These are phyloP conservation scores for Galbula dea DNA, from an alignment of 2,113 vertebrate species.

Conservation along the genomic window DNA sequence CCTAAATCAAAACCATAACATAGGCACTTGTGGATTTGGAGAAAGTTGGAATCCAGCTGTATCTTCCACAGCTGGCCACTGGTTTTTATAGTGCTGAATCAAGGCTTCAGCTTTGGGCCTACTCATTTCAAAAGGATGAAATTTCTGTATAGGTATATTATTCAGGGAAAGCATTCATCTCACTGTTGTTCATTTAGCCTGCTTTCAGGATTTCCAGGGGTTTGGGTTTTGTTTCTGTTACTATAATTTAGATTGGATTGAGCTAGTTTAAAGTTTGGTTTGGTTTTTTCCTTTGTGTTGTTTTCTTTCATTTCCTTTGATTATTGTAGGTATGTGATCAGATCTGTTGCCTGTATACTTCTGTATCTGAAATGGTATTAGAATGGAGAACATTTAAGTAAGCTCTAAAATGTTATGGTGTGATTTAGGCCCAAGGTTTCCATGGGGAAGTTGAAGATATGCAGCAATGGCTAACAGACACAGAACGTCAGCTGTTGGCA, in stretches of 20 bases:
- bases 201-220: neutral
- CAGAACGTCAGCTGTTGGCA: constrained; percentile 93
- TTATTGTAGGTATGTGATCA: neutral
- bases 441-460: constrained; percentile 97
- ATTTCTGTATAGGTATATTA: neutral
- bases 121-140: neutral
- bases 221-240: neutral
- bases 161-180: neutral
- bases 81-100: neutral
- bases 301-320: neutral
- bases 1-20: neutral
- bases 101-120: neutral
- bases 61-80: neutral
- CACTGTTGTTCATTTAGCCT: neutral
- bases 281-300: neutral
- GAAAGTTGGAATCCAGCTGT: neutral
- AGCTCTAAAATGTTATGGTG: constrained; percentile 32
- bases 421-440: constrained; percentile 96
- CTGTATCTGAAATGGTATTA: neutral
- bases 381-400: neutral
- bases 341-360: neutral
- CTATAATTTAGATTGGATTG: neutral
- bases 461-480: constrained; percentile 97
- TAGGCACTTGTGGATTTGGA: neutral
- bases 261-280: neutral